Evolutionary conservation across 2,888 invertebrate genomes (phyloP), one percentile per base, ranked within the genome.

Genomic region (Cosmopolites sordidus): DNA sequence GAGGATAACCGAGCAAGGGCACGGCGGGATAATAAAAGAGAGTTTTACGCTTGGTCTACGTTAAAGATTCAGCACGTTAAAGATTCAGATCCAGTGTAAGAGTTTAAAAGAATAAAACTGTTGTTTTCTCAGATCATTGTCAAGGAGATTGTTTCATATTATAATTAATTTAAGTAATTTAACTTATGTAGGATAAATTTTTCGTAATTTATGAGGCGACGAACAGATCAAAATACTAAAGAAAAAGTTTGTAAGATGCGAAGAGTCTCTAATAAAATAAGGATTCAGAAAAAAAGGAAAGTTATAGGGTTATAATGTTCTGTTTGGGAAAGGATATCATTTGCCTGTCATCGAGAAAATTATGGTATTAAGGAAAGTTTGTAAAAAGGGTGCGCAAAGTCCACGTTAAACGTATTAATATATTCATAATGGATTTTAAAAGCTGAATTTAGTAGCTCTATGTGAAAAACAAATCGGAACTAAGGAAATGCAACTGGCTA

Each of bases 281-380:
- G 45, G 44, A 39, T 51, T 51, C 39, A 44, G 39, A 51, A 45
- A 48, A 51, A 51, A 51, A 33, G 51, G 39, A 51, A 45, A 45
- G 51, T 51, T 51, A 45, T 51, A 44, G 51, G 51, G 51, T 51
- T 51, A 51, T 51, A 51, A 51, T 51, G 51, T 45, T 45, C 44
- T 45, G 51, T 51, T 51, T 45, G 45, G 51, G 45, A 44, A 45
- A 45, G 51, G 41, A 51, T 51, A 51, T 51, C 44, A 51, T 45
- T 49, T 51, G 40, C 44, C 50, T 51, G 44, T 51, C 51, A 51
- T 45, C 51, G 51, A 43, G 51, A 51, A 45, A 51, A 51, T 51
- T 51, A 51, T 51, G 41, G 51, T 43, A 45, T 51, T 45, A 51
- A 30, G 29, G 41, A 45, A 45, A 51, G 44, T 51, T 51, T 45